Evolutionary conservation across 1,140 invertebrate species (phyloP).

Genomic region (Heliconius melpomene): DNA sequence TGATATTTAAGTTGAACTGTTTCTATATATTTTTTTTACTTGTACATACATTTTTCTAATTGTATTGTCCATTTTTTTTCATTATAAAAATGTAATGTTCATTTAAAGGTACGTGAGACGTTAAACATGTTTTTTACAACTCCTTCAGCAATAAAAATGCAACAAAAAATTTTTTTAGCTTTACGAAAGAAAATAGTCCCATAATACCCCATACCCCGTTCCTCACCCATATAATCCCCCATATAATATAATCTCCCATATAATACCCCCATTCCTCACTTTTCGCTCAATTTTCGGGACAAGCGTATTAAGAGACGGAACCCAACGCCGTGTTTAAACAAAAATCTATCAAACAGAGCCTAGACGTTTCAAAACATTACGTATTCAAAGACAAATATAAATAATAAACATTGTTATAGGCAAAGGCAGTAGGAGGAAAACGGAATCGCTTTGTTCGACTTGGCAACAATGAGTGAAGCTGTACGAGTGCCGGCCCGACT

Average conservation of each 20-base stretch:
- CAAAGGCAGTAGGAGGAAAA: slow-evolving; percentile 27
- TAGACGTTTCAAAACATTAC: neutral
- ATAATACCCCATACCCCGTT: too few relatives aligned
- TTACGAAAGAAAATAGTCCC: too few relatives aligned
- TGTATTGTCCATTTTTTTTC: neutral
- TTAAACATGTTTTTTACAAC: too few relatives aligned
- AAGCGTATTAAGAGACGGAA: too few relatives aligned
- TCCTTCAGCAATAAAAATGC: too few relatives aligned
- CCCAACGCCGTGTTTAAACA: neutral
- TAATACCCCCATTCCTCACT: too few relatives aligned
- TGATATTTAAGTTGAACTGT: neutral
- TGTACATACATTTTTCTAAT: neutral
- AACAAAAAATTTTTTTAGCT: too few relatives aligned
- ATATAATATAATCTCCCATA: too few relatives aligned
- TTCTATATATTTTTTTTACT: neutral
- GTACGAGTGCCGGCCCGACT: slow-evolving; percentile 3
- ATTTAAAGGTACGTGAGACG: too few relatives aligned
- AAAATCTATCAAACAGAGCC: neutral
- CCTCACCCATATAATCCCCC: too few relatives aligned
- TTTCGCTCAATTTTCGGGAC: too few relatives aligned
- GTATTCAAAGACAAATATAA: neutral
- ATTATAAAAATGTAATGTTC: neutral
- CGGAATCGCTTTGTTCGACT: slow-evolving; percentile 7
- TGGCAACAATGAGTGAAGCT: slow-evolving; percentile 25
- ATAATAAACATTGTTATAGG: neutral